phyloP scores from a whole-genome alignment of 2,888 invertebrate species.

The Hypercompe scribonia region DNA sequence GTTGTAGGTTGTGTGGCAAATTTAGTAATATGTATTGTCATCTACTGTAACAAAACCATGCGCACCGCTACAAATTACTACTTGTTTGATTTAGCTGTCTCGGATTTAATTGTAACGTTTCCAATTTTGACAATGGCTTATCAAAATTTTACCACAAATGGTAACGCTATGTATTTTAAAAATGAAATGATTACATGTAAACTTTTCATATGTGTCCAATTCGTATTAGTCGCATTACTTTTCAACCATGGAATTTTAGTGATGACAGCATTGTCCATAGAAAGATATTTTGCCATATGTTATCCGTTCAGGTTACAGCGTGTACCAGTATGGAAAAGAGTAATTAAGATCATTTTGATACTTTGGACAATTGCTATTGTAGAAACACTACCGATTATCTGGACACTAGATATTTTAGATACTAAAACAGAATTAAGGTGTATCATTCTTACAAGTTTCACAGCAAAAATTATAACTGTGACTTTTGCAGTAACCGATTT shows the following conservation, averaged over 20 bases:
- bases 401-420: conserved; percentile 42
- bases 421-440: conserved; percentile 40
- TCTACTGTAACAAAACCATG: conserved; percentile 73
- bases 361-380: conserved; percentile 52
- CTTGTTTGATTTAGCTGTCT: conserved; percentile 74
- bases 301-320: conserved; percentile 47
- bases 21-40: conserved; percentile 75
- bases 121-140: conserved; percentile 63
- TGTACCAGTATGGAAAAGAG: conserved; percentile 39
- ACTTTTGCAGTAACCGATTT: conserved; percentile 46
- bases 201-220: conserved; percentile 41
- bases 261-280: conserved; percentile 51
- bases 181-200: conserved; percentile 30
- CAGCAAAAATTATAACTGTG: conserved; percentile 35
- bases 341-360: conserved; percentile 41
- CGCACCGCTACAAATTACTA: conserved; percentile 78
- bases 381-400: conserved; percentile 41
- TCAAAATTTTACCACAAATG: conserved; percentile 24
- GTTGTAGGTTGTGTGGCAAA: conserved; percentile 63
- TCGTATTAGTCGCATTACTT: conserved; percentile 40
- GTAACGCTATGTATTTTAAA: background rate
- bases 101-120: conserved; percentile 71
- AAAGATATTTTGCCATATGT: conserved; percentile 53
- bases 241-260: conserved; percentile 52
- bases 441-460: conserved; percentile 24